Evolutionary conservation across 53 echinoderm and acorn worm species (phyloP).

Genomic region (Echinarachnius parma): DNA sequence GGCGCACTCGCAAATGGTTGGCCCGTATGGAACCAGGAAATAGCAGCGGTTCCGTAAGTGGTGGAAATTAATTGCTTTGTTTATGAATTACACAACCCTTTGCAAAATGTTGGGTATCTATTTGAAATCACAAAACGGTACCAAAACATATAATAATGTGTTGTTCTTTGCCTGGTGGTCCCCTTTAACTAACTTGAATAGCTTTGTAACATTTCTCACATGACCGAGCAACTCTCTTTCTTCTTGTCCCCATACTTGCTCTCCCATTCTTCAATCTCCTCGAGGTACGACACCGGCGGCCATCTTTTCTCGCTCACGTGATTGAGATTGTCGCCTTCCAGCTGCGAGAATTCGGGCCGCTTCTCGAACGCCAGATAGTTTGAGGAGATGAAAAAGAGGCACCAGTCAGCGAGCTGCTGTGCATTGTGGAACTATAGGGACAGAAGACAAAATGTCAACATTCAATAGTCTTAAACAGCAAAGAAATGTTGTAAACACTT

Average conservation of each 20-base stretch:
- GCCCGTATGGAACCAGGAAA: no score
- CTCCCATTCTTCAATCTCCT: slow-evolving; percentile 62
- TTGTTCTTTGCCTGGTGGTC: no score
- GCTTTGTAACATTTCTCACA: no score
- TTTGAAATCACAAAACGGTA: no score
- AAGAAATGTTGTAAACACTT: neutral
- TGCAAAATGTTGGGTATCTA: no score
- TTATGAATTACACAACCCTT: no score
- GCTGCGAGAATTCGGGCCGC: slow-evolving; percentile 57
- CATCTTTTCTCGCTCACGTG: slow-evolving; percentile 67
- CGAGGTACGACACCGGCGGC: slow-evolving; percentile 72
- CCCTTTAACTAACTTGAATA: no score
- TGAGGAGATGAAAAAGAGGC: slow-evolving; percentile 75
- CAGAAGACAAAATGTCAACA: neutral
- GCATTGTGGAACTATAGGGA: slow-evolving; percentile 63
- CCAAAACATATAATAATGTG: no score
- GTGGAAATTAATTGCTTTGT: no score
- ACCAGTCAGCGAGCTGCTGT: slow-evolving; percentile 71
- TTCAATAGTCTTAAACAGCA: neutral
- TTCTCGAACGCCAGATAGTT: slow-evolving; percentile 75
- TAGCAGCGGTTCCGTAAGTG: no score
- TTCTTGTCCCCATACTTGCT: slow-evolving; percentile 55
- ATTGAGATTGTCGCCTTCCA: slow-evolving; percentile 62
- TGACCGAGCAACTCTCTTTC: slow-evolving; percentile 16
- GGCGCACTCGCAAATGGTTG: no score